These are phyloP conservation scores for Matsumyia berberina DNA, from an alignment of 2,888 invertebrate genomes.

Conservation along the genomic window DNA sequence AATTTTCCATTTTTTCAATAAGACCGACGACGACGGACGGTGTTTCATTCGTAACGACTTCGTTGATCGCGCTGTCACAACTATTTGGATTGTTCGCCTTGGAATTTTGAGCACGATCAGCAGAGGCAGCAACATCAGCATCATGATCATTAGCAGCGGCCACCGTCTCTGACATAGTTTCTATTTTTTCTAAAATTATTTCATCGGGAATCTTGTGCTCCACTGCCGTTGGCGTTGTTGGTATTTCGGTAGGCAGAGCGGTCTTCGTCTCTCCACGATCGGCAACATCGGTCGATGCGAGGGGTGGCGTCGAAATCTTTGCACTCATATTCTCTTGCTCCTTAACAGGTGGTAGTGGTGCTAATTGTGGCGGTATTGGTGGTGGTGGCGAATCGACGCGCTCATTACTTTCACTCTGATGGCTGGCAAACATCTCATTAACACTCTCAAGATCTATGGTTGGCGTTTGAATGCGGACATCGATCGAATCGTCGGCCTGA, in stretches of 20 bases:
- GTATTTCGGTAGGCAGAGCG: conserved; percentile 26
- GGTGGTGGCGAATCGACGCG: conserved; percentile 34
- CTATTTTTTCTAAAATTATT: conserved; percentile 72
- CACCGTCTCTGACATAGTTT: conserved; percentile 64
- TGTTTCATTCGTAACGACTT: conserved; percentile 75
- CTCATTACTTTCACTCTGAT: conserved; percentile 46
- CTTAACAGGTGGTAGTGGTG: conserved; percentile 67
- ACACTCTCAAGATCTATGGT: conserved; percentile 77
- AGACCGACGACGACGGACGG: conserved; percentile 56
- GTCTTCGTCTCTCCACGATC: conserved; percentile 40
- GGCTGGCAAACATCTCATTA: conserved; percentile 64
- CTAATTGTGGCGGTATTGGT: conserved; percentile 44
- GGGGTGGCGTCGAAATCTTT: conserved; percentile 33
- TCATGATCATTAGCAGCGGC: conserved; percentile 20
- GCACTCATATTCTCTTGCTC: conserved; percentile 44
- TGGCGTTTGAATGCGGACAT: conserved; percentile 78
- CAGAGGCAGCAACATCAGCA: conserved; percentile 25
- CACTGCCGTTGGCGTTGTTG: conserved; percentile 18
- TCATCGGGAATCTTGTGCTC: conserved; percentile 58
- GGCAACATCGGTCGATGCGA: conserved; percentile 1
- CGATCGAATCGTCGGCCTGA: conserved; percentile 56
- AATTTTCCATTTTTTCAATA: conserved; percentile 81
- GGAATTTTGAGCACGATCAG: conserved; percentile 61
- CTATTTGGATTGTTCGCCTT: conserved; percentile 79
- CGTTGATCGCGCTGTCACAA: conserved; percentile 79